Conservation (phyloP, 2,113 vertebrate species). For the Esox niger region DNA sequence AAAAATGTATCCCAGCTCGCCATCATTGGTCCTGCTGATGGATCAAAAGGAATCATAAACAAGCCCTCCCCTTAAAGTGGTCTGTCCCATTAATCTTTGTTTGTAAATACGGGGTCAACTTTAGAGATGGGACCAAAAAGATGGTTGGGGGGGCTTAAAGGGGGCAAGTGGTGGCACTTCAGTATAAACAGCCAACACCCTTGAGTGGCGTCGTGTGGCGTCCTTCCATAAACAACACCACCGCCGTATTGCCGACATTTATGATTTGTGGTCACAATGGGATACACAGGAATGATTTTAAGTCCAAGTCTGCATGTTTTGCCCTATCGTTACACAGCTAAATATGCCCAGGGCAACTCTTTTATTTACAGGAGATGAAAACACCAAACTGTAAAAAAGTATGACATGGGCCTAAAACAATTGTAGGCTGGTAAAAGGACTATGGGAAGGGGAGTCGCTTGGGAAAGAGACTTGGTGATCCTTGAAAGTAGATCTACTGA, state of each 20-base stretch:
- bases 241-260: constrained; percentile 61
- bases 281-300: constrained; percentile 57
- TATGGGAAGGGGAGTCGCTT: constrained; percentile 31
- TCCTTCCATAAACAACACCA: constrained; percentile 70
- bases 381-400: constrained; percentile 52
- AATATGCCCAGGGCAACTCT: constrained; percentile 55
- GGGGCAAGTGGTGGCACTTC: constrained; percentile 60
- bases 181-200: constrained; percentile 73
- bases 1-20: constrained; percentile 29
- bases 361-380: constrained; percentile 64
- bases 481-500: constrained; percentile 36
- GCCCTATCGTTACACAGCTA: constrained; percentile 64
- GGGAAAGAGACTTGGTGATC: constrained; percentile 52
- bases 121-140: constrained; percentile 55
- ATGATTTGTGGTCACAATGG: constrained; percentile 66
- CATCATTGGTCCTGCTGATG: neutral
- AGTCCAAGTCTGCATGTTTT: constrained; percentile 55
- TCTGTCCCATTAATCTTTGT: constrained; percentile 10
- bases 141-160: constrained; percentile 47
- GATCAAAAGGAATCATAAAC: constrained; percentile 29
- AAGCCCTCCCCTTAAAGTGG: constrained; percentile 31
- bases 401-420: constrained; percentile 53
- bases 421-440: constrained; percentile 47
- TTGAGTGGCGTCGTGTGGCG: constrained; percentile 60
- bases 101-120: constrained; percentile 49